phyloP scores from a whole-genome alignment of 1,140 invertebrate species.

The Semibalanus balanoides region DNA sequence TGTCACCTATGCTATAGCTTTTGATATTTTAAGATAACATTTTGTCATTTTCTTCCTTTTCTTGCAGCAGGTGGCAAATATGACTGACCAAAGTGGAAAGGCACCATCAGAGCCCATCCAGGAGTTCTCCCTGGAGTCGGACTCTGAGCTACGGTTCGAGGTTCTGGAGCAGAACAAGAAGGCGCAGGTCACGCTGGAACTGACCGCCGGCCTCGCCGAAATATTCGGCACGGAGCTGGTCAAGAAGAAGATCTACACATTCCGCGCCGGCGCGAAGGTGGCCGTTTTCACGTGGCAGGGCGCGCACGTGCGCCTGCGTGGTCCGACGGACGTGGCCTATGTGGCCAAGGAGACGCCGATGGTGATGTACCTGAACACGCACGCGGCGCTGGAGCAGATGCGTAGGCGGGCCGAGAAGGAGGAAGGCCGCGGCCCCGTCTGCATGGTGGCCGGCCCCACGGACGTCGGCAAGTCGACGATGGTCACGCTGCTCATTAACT shows the following conservation, averaged over 20 bases:
- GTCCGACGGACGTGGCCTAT: slow-evolving; percentile 83
- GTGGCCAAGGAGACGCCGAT: slow-evolving; percentile 92
- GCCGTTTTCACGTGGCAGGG: slow-evolving; percentile 95
- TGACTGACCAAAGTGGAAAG: neutral
- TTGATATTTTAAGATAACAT: too few relatives aligned
- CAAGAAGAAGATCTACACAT: slow-evolving; percentile 82
- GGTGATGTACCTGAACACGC: slow-evolving; percentile 87
- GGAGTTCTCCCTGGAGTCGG: slow-evolving; percentile 73
- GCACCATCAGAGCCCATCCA: slow-evolving; percentile 22
- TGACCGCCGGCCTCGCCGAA: slow-evolving; percentile 78
- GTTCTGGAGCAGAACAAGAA: slow-evolving; percentile 75
- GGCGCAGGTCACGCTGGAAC: slow-evolving; percentile 58
- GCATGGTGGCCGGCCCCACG: slow-evolving; percentile 82
- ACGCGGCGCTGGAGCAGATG: slow-evolving; percentile 82
- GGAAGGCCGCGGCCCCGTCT: slow-evolving; percentile 50
- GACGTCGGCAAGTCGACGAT: slow-evolving; percentile 96
- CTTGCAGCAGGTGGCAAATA: neutral
- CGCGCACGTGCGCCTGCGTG: slow-evolving; percentile 51
- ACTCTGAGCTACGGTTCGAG: slow-evolving; percentile 83
- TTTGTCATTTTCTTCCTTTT: too few relatives aligned
- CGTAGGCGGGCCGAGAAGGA: slow-evolving; percentile 44
- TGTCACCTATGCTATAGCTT: too few relatives aligned
- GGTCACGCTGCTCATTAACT: slow-evolving; percentile 79
- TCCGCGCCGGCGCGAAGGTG: slow-evolving; percentile 77
- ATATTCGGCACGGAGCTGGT: slow-evolving; percentile 94